These are phyloP conservation scores for Rhagoletis pomonella DNA, from an alignment of 1,140 invertebrate genomes.

Conservation along the genomic window DNA sequence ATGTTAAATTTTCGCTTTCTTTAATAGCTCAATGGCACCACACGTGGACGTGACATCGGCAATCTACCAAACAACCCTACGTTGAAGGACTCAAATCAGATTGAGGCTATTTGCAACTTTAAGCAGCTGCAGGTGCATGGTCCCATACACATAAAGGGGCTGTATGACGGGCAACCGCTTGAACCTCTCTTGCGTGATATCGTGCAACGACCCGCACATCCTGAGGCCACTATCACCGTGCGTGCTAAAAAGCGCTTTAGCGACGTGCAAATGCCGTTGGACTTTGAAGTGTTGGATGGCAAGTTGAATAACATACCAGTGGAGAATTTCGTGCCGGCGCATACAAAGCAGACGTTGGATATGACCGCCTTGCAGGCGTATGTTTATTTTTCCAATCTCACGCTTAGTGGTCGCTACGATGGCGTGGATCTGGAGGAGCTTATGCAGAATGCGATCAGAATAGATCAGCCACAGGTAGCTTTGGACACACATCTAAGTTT, in stretches of 20 bases:
- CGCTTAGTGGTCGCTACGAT: conserved; percentile 67
- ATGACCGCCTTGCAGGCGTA: conserved; percentile 69
- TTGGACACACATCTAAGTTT: conserved; percentile 60
- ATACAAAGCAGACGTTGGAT: conserved; percentile 72
- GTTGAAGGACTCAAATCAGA: conserved; percentile 67
- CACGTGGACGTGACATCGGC: conserved; percentile 72
- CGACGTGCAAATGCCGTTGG: conserved; percentile 66
- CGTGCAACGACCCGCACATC: conserved; percentile 66
- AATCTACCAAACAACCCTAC: conserved; percentile 74
- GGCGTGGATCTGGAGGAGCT: conserved; percentile 73
- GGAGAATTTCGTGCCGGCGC: conserved; percentile 73
- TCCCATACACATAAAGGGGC: conserved; percentile 68
- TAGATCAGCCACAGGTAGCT: conserved; percentile 61
- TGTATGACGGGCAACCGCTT: conserved; percentile 68
- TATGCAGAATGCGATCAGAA: conserved; percentile 66
- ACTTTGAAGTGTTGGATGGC: conserved; percentile 62
- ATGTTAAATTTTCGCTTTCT: background rate
- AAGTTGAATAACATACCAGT: conserved; percentile 72
- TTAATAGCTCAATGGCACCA: conserved; percentile 73
- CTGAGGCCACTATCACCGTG: conserved; percentile 65
- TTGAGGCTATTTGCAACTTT: conserved; percentile 75
- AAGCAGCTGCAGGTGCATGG: conserved; percentile 74
- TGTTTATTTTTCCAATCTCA: conserved; percentile 72
- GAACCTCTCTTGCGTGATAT: conserved; percentile 69
- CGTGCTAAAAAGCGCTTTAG: conserved; percentile 72